Conservation (phyloP, 2,113 vertebrate genomes). For the Microcebus griseorufus region DNA sequence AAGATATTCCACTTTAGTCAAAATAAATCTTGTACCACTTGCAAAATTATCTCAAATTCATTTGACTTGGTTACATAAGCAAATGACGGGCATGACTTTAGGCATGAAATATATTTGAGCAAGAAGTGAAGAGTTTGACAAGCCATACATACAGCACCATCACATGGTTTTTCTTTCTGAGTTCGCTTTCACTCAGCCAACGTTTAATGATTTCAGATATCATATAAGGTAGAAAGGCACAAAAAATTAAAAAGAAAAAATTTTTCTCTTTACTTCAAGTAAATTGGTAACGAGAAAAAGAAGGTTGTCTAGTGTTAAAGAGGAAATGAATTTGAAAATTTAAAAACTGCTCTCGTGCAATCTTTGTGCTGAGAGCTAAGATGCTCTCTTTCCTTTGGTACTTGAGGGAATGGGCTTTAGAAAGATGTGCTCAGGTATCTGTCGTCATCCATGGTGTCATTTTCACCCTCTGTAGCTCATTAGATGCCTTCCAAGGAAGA, state of each 20-base stretch:
- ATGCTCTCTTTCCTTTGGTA: not conserved
- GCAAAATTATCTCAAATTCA: slow-evolving; percentile 3
- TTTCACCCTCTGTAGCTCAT: not conserved
- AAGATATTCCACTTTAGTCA: not conserved
- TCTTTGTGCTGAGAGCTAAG: not conserved
- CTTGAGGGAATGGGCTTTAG: not conserved
- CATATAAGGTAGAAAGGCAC: not conserved
- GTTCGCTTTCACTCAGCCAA: not conserved
- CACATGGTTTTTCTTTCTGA: not conserved
- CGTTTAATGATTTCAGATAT: not conserved
- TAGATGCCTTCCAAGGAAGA: not conserved
- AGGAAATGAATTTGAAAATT: not conserved
- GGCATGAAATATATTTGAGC: not conserved
- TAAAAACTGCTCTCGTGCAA: not conserved
- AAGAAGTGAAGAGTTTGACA: not conserved
- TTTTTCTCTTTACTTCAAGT: not conserved
- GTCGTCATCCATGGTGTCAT: not conserved
- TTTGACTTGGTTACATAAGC: not conserved
- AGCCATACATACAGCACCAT: not conserved
- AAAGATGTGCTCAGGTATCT: not conserved
- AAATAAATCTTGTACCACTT: not conserved
- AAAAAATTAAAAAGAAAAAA: not conserved
- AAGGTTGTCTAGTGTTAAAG: not conserved
- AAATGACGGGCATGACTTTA: not conserved
- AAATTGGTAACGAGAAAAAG: not conserved